Evolutionary conservation across 2,113 vertebrate genomes (phyloP), one percentile per base, ranked within the genome.

Genomic region (Chascanopsetta lugubris): DNA sequence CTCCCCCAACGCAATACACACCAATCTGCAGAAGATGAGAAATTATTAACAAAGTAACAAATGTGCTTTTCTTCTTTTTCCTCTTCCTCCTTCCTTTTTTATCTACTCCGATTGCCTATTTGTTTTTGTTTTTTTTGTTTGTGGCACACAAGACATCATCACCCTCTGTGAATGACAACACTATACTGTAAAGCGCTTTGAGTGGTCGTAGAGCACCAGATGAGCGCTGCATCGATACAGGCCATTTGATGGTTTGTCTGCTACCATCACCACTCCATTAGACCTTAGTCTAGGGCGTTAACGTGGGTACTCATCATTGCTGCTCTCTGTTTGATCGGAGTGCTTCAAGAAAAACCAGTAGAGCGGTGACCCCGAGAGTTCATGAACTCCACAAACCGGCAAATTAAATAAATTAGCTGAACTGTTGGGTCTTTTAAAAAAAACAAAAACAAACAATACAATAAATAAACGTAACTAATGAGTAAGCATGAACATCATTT

Each of bases 21-120:
- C 88, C 89, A 92, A 91, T 90, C 91, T 91, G 93, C 89, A 86
- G 93, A 95, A 90, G 85, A 89, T 95, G 93, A 94, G 91, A 93
- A 93, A 89, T 87, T 54, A 92, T 91, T 92, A 92, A 92, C 90
- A 87, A 88, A 87, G 70, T 90, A 92, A 91, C 86, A 88, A 87
- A 86, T 82, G 88, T 84, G 90, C 90, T 92, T 94, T 93, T 93
- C 88, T 87, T n/a, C n/a, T 72, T 89, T 88, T 92, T 93, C 89
- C 89, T 92, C 92, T 80, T 87, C 66, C 69, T 83, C 72, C 74
- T 84, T 81, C 71, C 67, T 83, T 72, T 13, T 81, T 69, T 76
- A 68, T 85, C 72, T 80, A 60, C 80, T 81, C 72, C 40, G 34
- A 87, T 81, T 72, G 82, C 84, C 77, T 61, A 32, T 84, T 86